Evolutionary conservation across 2,888 invertebrate species (phyloP), one percentile per base, ranked within the genome.

Genomic region (Lasius fuliginosus): DNA sequence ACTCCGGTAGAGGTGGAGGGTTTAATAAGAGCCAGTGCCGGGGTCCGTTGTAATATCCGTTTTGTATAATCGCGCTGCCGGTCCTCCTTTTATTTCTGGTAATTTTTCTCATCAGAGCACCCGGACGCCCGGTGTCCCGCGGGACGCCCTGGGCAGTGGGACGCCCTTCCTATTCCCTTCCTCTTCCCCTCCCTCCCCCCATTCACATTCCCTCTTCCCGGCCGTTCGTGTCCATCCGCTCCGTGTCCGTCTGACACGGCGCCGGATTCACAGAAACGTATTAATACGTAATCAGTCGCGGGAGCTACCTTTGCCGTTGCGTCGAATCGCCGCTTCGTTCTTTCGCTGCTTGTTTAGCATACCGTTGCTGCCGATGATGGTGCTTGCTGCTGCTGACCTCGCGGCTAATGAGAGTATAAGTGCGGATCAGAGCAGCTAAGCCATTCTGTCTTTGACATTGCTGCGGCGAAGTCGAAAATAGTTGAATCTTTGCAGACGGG

Each of bases 211-310:
- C 36, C 79, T 69, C 65, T 73, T 62, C 82, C 40, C 76, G 87
- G 53, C 75, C 76, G 56, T 88, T 85, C 88, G 58, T 68, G 79
- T 84, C 82, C 87, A 88, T 86, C 88, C 89, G 83, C 60, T 91
- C 86, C 89, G 86, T 89, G 91, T 89, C 88, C 86, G 91, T 91
- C 91, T 90, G 91, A 92, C 91, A 90, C n/a, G 53, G 90, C 89
- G 82, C 88, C 86, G 91, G 91, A 93, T 93, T 92, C 92, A 91
- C 91, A 92, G 93, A 92, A 93, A 93, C 92, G 91, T 93, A 93
- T 93, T 93, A 93, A 93, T 93, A 92, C 92, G 90, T 92, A 93
- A 93, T 93, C 93, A 93, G 92, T 91, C 89, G 79, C 71, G 87
- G 90, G 90, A 91, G 85, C 86, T 87, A 88, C 87, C 90, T 91